These are phyloP conservation scores for Bradysia coprophila DNA, from an alignment of 1,140 invertebrate genomes.

Conservation along the genomic window DNA sequence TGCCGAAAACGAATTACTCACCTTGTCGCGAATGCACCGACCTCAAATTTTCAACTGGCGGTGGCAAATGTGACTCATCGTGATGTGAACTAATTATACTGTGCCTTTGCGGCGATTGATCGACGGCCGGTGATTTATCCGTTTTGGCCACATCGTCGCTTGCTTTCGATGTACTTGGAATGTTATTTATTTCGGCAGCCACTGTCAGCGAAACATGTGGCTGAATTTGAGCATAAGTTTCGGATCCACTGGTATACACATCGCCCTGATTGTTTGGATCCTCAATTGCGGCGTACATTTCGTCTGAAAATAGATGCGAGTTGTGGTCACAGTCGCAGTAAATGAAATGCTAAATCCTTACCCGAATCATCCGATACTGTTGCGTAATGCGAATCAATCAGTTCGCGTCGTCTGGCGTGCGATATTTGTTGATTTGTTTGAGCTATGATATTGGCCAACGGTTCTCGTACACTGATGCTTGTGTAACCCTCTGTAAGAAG, in stretches of 20 bases:
- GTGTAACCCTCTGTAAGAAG: conserved; percentile 61
- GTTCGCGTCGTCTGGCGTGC: conserved; percentile 26
- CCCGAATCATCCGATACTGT: conserved; percentile 72
- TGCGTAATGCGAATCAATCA: conserved; percentile 48
- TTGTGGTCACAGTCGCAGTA: conserved; percentile 1
- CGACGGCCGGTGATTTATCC: too few species aligned
- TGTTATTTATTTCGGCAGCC: conserved; percentile 29
- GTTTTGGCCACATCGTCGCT: background rate
- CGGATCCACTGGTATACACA: conserved; percentile 60
- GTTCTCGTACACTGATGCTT: conserved; percentile 76
- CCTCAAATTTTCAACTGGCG: background rate
- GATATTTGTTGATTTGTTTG: conserved; percentile 27
- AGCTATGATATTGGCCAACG: conserved; percentile 52
- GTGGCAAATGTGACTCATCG: background rate
- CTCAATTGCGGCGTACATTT: conserved; percentile 78
- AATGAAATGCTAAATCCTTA: conserved; percentile 15
- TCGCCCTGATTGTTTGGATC: conserved; percentile 42
- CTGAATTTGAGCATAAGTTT: conserved; percentile 75
- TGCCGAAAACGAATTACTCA: too few species aligned
- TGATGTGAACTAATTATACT: background rate
- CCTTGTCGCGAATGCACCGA: background rate
- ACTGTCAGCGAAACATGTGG: conserved; percentile 33
- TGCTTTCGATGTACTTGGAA: background rate
- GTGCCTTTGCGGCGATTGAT: background rate
- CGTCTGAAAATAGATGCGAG: conserved; percentile 36